Evolutionary conservation across 1,140 invertebrate species (phyloP), one percentile per base, ranked within the genome.

Genomic region (Rhagoletis pomonella): DNA sequence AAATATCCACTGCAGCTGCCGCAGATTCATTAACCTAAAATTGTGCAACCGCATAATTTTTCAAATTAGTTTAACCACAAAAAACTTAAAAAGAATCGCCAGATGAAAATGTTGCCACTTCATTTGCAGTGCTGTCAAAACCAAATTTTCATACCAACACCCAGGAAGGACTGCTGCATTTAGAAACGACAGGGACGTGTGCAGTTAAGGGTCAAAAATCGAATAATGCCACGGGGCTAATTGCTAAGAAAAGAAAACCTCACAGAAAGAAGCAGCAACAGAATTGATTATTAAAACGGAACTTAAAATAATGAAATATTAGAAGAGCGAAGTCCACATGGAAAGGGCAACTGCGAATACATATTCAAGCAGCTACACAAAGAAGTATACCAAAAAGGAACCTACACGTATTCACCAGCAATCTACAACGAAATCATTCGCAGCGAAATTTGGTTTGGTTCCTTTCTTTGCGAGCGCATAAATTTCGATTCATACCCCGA

Each of bases 81-180:
- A 19, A 67, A 39, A 19, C 19, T 29, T 29, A 19, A 39, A 67
- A 19, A 4, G 29, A 67, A 12, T 4, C 6, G 6, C 14, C 29
- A 29, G 64, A 67, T 67, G 47, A 58, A 81, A 81, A 19, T 81
- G 47, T 55, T 55, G 73, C 47, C 73, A 55, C 73, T 50, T 55
- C 73, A 81, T 81, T 81, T 81, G 5, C 73, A 50, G 14, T 10
- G 47, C 47, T 81, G 73, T 81, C 73, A 81, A 55, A 55, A 55
- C 14, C 73, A 81, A 81, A 81, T n/a, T 19, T 50, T n/a, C 17
- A 1, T 55, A 73, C 12, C 42, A 39, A 10, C 2, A 55, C 5
- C 42, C 55, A 55, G 29, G 29, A 10, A 10, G 14, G n/a, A 73
- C 47, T 17, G 60, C 60, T 7, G 60, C 12, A 4, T 62, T 55